Base-by-base conservation (phyloP, 2,797 vertebrate genomes). In the Propithecus perrieri region DNA sequence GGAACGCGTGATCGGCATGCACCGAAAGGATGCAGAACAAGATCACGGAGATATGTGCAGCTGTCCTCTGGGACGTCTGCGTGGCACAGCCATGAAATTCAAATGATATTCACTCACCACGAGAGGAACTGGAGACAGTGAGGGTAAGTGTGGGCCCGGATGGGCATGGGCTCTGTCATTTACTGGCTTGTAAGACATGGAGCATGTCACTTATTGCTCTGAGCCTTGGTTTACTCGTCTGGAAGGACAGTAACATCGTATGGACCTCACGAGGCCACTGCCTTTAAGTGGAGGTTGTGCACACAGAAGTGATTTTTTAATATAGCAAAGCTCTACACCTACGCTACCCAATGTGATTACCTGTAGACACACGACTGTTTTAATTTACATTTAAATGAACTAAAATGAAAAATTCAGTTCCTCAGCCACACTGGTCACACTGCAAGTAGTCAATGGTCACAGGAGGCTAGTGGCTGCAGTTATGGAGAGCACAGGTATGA, bases 31-130 rank as follows among this genome's bases (percentile, higher is more conserved):
- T 0, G 4, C n/a, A 11, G 18, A 4, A 28, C 0, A 13, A 67
- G 53, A 33, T 8, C 1, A 4, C 0, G 10, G 11, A 35, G 65
- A 14, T 0, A 33, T 6, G 63, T 3, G 20, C 3, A 4, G 46
- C 22, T 30, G n/a, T 20, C 8, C 2, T 22, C 41, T 4, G 55
- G 83, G 28, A 69, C 11, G 11, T 15, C 20, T 5, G 5, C 1
- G 0, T 6, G 12, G 12, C 30, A 38, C 0, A 1, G 59, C 24
- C 74, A 15, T 11, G 17, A 61, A 24, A 22, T 41, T 24, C 17
- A n/a, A 46, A 7, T 17, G 38, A 13, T 0, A 9, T 8, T 65
- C 80, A 50, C 24, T 8, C 5, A 1, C 4, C 10, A 30, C 0
- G 0, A 30, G 43, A 91, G 15, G 33, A 30, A 50, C 0, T 7